Percentiles rank a stretch among this genome's conserved stretches.
Evolutionary conservation across 1,140 invertebrate species (phyloP).

Genomic region (Heterodera carotae): DNA sequence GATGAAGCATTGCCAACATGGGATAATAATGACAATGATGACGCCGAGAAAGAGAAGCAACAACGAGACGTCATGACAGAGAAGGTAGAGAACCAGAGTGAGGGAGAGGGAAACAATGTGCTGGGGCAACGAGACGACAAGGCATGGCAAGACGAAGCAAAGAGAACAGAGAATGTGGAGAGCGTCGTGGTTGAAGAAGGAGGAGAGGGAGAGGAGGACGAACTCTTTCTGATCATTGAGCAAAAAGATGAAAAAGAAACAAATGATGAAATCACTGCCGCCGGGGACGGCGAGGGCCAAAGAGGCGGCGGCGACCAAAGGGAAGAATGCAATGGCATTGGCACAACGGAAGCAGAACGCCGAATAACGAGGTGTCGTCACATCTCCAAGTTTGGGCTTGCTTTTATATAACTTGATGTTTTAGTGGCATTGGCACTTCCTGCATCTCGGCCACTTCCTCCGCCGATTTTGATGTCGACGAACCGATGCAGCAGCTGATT

Average conservation of each 20-base stretch:
- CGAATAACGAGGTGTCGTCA: not conserved
- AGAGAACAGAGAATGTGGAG: not conserved
- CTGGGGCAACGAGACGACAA: not conserved
- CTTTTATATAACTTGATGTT: too few relatives aligned
- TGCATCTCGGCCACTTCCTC: not conserved
- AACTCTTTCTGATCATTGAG: not conserved
- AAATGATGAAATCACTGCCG: not conserved
- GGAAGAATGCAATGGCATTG: not conserved
- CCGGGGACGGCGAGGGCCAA: not conserved
- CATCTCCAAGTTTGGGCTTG: too few relatives aligned
- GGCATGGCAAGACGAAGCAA: not conserved
- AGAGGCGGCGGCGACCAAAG: not conserved
- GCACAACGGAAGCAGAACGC: too few relatives aligned
- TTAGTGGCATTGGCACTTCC: not conserved
- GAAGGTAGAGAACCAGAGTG: not conserved
- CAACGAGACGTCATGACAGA: not conserved
- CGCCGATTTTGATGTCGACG: not conserved
- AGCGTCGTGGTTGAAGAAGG: not conserved
- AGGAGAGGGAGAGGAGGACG: not conserved
- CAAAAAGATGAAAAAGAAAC: not conserved
- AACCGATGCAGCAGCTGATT: not conserved
- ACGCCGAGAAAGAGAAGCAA: not conserved
- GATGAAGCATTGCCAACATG: not conserved
- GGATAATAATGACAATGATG: not conserved
- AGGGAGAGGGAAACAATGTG: not conserved